A percentile compares a stretch with the other conserved stretches of the same genome.
Conservation (phyloP, 2,797 vertebrate genomes). For the Crax fasciolata region DNA sequence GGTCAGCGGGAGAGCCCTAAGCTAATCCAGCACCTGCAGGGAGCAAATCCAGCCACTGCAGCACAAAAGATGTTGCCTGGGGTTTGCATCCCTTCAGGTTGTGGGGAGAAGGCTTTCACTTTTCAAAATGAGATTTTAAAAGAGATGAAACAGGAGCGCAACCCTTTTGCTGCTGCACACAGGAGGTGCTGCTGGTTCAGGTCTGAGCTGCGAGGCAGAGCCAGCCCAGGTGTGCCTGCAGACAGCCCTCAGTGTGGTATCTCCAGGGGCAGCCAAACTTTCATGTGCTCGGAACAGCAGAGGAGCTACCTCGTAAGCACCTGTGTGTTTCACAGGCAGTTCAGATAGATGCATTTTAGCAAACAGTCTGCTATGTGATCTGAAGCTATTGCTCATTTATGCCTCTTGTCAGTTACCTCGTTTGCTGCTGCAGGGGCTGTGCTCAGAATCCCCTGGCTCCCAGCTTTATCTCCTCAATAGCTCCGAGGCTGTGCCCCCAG, state of each 20-base stretch:
- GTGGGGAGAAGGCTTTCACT: conserved; percentile 76
- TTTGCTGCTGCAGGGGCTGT: conserved; percentile 2
- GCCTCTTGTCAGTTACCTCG: background rate
- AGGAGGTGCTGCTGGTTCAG: background rate
- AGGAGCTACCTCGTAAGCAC: background rate
- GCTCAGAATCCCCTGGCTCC: background rate
- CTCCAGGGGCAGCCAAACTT: background rate
- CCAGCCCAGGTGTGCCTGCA: background rate
- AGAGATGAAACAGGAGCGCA: conserved; percentile 72
- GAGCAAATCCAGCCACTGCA: conserved; percentile 50
- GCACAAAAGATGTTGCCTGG: conserved; percentile 64
- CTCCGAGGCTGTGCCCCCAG: background rate
- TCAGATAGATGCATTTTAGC: background rate
- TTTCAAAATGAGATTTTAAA: conserved; percentile 49
- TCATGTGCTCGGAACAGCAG: background rate
- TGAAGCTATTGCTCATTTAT: background rate
- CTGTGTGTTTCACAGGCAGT: background rate
- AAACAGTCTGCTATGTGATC: background rate
- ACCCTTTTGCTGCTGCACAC: conserved; percentile 94
- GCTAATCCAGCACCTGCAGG: conserved; percentile 65
- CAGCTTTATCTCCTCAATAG: background rate
- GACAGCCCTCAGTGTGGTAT: background rate
- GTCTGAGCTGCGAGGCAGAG: background rate
- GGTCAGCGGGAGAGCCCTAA: conserved; percentile 86
- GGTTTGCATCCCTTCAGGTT: conserved; percentile 69